Base-by-base conservation (phyloP, 2,888 invertebrate genomes). In the Rosalia funebris region DNA sequence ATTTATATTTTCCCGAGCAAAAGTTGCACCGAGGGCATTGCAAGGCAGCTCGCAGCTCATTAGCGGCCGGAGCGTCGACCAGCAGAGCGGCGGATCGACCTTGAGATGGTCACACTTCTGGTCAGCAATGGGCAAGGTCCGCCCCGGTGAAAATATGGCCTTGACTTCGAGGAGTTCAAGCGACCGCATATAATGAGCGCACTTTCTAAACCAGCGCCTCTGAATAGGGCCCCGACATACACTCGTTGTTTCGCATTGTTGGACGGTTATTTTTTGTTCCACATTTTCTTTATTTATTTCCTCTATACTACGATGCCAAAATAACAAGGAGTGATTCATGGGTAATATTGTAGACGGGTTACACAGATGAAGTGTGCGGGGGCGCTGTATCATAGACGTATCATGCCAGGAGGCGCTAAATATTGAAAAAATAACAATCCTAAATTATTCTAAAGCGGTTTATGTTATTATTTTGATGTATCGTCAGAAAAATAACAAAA, bases 41-140 rank as follows among this genome's bases (percentile, higher is more conserved):
- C 46, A 31, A 45, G 47, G 50, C 47, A 61, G 65, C 71, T 72
- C 69, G 56, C 45, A 61, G 65, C 71, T 72, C 69, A 70, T 72
- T 70, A 71, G 69, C 71, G 63, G 71, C 61, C 66, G 71, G 70
- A 69, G 65, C 68, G 66, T 60, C 61, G 42, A 52, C 57, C 65
- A 62, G 63, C 69, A 71, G 63, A 68, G 69, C 63, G 63, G 62
- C 44, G 61, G 34, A 53, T 60, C 75, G 79, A 75, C 79, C 79
- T 79, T 79, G 79, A 75, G 77, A 77, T 78, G 78, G 79, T 78
- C 79, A 78, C 78, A 78, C 77, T 78, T 77, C 77, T 78, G 78
- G 75, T 76, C 72, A 71, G 77, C 76, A 72, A 71, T 77, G 76
- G 75, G 73, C 78, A 79, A 79, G 79, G 79, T 79, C 79, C 79